Evolutionary conservation across 64 coral and sea anemone species (phyloP).

Genomic region (Montipora cactus): DNA sequence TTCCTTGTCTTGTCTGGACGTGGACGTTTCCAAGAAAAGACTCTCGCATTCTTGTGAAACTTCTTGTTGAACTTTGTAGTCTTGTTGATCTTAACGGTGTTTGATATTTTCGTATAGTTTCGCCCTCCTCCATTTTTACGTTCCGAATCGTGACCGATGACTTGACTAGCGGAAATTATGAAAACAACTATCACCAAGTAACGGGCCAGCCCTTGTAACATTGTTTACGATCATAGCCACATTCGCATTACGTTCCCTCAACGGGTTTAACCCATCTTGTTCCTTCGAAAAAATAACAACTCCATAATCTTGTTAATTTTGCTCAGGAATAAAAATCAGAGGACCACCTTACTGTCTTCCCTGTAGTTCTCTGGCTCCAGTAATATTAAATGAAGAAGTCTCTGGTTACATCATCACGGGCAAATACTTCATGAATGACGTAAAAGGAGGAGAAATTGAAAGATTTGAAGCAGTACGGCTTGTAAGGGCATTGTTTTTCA

Average conservation of each 20-base stretch:
- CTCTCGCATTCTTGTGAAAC: not conserved
- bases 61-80: constrained; percentile 9
- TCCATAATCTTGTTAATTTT: not conserved
- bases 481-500: not conserved
- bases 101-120: constrained; percentile 25
- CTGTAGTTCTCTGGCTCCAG: not conserved
- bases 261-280: constrained; percentile 32
- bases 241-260: not conserved
- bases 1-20: constrained; percentile 27
- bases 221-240: constrained; percentile 38
- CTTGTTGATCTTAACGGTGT: not conserved
- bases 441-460: not conserved
- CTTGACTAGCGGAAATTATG: constrained; percentile 11
- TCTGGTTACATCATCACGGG: constrained; percentile 40
- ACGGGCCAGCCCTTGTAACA: constrained; percentile 45
- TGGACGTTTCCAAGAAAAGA: not conserved
- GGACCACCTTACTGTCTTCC: not conserved
- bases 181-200: constrained; percentile 22
- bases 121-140: constrained; percentile 9
- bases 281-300: not conserved
- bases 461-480: not conserved
- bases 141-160: not conserved
- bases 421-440: constrained; percentile 47
- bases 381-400: constrained; percentile 55
- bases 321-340: not conserved